Base-by-base conservation (phyloP, 2,113 vertebrate species). In the Semnornis frantzii region DNA sequence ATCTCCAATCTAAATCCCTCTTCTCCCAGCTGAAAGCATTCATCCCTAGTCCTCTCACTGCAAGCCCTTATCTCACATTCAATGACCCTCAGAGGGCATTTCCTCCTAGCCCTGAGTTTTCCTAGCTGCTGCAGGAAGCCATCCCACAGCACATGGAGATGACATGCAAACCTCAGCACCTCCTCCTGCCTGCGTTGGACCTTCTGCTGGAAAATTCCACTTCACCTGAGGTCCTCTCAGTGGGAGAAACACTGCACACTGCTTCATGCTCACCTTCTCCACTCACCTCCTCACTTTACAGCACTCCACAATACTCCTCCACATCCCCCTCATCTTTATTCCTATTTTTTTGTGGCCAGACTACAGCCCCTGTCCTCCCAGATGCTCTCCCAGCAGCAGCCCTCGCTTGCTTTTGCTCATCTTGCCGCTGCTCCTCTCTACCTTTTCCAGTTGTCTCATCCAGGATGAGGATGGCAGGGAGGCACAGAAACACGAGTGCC, bases 201-300 rank as follows among this genome's bases (percentile, higher is more conserved):
- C 85, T 60, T 7, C 46, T 73, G 71, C 42, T 39, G 90, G 82
- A 91, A 91, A 89, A 85, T 72, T 70, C 75, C 87, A 59, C 37
- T 28, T 59, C 10, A 27, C 11, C 28, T 4, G 14, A 10, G 39
- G 63, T 16, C 9, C 58, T 76, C 46, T 15, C 27, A 19, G 54
- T 52, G 28, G 50, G 59, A 72, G 33, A 74, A 93, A 59, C 57
- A 15, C 55, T 59, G 86, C 52, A n/a, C 59, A 71, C 50, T 7
- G 19, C 88, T 58, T 37, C 6, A 0, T 52, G 62, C 74, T 91
- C 71, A 58, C 44, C 66, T 72, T 81, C 74, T 82, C 77, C 86
- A 65, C 24, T 57, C 83, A 80, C 0, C 57, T 44, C 37, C 81
- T 28, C 15, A 7, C 28, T 59, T 27, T 20, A 37, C 33, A 74